These are phyloP conservation scores for Myoxocephalus aenaeus DNA, from an alignment of 2,797 vertebrate genomes.

Conservation along the genomic window DNA sequence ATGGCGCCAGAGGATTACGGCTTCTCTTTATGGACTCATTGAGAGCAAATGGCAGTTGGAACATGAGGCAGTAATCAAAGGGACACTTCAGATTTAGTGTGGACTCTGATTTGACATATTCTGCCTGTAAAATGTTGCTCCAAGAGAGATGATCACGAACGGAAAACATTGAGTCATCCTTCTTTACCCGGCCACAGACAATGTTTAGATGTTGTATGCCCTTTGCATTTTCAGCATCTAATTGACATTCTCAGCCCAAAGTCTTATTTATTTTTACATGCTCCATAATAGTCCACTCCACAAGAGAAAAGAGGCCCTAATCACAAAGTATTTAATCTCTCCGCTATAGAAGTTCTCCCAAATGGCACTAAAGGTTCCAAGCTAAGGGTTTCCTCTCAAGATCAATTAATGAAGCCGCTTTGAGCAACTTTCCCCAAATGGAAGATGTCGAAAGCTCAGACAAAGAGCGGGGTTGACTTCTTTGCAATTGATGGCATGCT, in stretches of 20 bases:
- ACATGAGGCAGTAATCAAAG: conserved; percentile 10
- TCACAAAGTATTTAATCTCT: neutral
- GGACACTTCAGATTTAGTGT: conserved; percentile 19
- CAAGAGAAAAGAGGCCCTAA: neutral
- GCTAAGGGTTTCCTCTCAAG: conserved; percentile 6
- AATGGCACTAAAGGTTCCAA: conserved; percentile 2
- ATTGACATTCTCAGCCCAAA: neutral
- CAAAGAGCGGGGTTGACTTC: neutral
- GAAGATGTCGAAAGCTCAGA: neutral
- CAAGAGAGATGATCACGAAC: neutral
- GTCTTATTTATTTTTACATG: conserved; percentile 14
- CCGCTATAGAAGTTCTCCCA: neutral
- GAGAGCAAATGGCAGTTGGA: conserved; percentile 9
- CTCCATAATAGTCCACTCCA: neutral
- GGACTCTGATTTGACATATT: conserved; percentile 19
- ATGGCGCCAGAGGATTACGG: conserved; percentile 22
- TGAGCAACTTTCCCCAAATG: conserved; percentile 4
- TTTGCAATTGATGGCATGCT: neutral
- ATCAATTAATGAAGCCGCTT: conserved; percentile 23
- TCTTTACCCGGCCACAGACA: neutral
- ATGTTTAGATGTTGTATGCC: neutral
- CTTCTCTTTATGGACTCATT: conserved; percentile 16
- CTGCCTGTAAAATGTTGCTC: conserved; percentile 2
- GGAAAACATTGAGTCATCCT: neutral
- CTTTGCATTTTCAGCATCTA: neutral